These are phyloP conservation scores for Spisula solida DNA, from an alignment of 2,888 invertebrate genomes.

Conservation along the genomic window DNA sequence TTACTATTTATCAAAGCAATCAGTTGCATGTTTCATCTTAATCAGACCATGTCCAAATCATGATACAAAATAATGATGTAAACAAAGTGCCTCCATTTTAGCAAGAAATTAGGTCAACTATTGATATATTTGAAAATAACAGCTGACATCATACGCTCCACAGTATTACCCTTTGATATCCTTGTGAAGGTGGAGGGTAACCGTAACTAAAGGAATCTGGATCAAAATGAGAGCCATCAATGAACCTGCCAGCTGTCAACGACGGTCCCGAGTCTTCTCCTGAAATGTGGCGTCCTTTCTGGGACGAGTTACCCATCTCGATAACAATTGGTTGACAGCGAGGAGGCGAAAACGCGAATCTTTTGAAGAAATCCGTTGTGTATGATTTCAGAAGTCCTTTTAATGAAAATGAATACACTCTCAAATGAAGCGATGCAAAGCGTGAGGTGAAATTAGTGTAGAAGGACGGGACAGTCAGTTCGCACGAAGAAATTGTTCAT, in stretches of 20 bases:
- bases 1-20: neutral
- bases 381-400: slow-evolving; percentile 28
- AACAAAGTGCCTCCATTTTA: slow-evolving; percentile 14
- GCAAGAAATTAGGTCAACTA: slow-evolving; percentile 37
- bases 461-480: slow-evolving; percentile 28
- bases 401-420: neutral
- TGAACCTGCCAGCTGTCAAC: slow-evolving; percentile 76
- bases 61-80: neutral
- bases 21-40: neutral
- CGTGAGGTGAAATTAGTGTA: too few relatives aligned
- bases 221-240: slow-evolving; percentile 42
- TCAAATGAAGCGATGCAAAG: slow-evolving; percentile 11
- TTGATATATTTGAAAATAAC: slow-evolving; percentile 6
- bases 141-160: slow-evolving; percentile 23
- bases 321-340: slow-evolving; percentile 69
- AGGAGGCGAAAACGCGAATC: slow-evolving; percentile 70
- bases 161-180: slow-evolving; percentile 54
- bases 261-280: slow-evolving; percentile 83
- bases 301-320: slow-evolving; percentile 77
- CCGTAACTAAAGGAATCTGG: slow-evolving; percentile 38
- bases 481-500: slow-evolving; percentile 35
- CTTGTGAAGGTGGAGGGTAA: neutral
- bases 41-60: neutral
- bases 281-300: slow-evolving; percentile 78
- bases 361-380: slow-evolving; percentile 72